Base-by-base conservation (phyloP, 2,113 vertebrate genomes). In the Peucedramus taeniatus region DNA sequence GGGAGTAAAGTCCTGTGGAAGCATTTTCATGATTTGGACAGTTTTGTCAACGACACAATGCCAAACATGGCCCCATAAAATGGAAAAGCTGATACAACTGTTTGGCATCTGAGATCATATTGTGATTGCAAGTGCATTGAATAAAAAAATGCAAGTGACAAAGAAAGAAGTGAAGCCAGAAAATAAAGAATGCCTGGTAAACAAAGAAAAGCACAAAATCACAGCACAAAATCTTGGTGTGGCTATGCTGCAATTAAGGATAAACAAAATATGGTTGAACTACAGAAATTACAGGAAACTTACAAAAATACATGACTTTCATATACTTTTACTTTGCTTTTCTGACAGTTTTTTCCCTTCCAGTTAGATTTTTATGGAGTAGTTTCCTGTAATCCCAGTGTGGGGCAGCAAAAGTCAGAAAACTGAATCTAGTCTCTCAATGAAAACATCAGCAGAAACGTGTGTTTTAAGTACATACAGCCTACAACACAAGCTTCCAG, bases 361-460 rank as follows among this genome's bases (percentile, higher is more conserved):
- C 35, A 53, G 22, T 37, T 40, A 54, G 26, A 47, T 81, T 82
- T 66, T 71, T 87, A 27, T 42, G n/a, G 42, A 69, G 87, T 15
- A 87, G 54, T 95, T 94, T 82, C 65, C 72, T 42, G 6, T 54
- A 84, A 85, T 56, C 39, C 77, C 81, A 76, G 78, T 21, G 61
- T 45, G 83, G 81, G 91, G 87, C 89, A 96, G 93, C 87, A 96
- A 75, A 96, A 83, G 61, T 91, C 87, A 89, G 77, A 78, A 87
- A 83, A 93, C 12, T 15, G 28, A 84, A 66, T 30, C 7, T 45
- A 39, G 14, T 13, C 9, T 75, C 13, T 64, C 13, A 53, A 16
- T 24, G 51, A 78, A 84, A 84, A 47, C 26, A 35, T 61, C 17
- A 54, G 15, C 26, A 69, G 22, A 39, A 81, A 44, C 10, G 1